Evolutionary conservation across 2,888 invertebrate species (phyloP).

Genomic region (Hedya salicella): DNA sequence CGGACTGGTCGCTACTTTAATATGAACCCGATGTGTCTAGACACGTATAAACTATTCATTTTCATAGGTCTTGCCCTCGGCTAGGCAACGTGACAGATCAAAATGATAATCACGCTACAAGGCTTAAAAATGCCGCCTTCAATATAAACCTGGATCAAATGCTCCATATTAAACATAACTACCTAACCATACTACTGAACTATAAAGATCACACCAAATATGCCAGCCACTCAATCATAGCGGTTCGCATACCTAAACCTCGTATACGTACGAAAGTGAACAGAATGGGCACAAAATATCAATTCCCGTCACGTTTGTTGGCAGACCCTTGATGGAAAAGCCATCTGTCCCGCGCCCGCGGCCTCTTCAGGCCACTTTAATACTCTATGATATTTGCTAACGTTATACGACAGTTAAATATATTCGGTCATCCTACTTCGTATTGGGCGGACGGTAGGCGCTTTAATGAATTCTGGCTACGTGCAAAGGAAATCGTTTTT

Average conservation of each 20-base stretch:
- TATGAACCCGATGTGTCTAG: no score
- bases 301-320: constrained; percentile 35
- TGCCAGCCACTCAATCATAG: constrained; percentile 16
- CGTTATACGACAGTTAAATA: constrained; percentile 30
- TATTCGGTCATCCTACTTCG: constrained; percentile 2
- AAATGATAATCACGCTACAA: no score
- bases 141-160: no score
- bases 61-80: no score
- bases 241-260: constrained; percentile 12
- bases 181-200: constrained; percentile 1
- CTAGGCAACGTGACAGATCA: no score
- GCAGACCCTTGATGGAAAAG: constrained; percentile 36
- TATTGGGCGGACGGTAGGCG: background rate
- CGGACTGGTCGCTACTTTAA: no score
- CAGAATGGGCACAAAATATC: constrained; percentile 19
- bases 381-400: constrained; percentile 20
- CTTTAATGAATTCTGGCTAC: no score
- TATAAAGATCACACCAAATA: constrained; percentile 1
- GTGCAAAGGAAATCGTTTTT: no score
- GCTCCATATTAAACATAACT: no score
- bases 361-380: constrained; percentile 21
- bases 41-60: no score
- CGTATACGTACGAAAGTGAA: constrained; percentile 15
- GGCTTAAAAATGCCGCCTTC: no score
- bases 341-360: constrained; percentile 21